phyloP scores from a whole-genome alignment of 2,113 vertebrate genomes.

The Pachypanchax playfairii region DNA sequence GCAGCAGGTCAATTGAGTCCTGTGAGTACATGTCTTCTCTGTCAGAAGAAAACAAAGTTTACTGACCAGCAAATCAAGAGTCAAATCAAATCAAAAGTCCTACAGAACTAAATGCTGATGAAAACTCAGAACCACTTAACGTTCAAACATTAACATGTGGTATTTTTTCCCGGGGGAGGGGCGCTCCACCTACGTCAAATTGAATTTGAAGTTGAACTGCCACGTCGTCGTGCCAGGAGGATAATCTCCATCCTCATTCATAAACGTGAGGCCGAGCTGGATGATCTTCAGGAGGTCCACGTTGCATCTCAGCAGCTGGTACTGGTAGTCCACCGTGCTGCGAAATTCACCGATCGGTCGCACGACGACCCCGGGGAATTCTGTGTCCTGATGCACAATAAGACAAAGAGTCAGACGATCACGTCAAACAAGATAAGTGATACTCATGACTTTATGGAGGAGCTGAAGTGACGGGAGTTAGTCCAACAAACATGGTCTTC shows the following conservation, averaged over 20 bases:
- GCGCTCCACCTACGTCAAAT: constrained; percentile 87
- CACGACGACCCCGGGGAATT: constrained; percentile 96
- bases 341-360: constrained; percentile 97
- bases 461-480: too few species aligned
- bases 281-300: constrained; percentile 98
- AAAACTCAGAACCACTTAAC: too few species aligned
- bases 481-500: too few species aligned
- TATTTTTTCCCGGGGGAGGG: too few species aligned
- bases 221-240: constrained; percentile 94
- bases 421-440: not conserved
- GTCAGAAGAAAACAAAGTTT: constrained; percentile 10
- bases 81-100: too few species aligned
- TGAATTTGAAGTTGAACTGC: constrained; percentile 99
- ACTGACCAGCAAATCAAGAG: too few species aligned
- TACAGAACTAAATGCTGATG: not conserved
- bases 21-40: constrained; percentile 99
- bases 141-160: too few species aligned
- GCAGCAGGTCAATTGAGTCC: constrained; percentile 96
- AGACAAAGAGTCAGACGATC: not conserved
- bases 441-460: not conserved
- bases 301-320: constrained; percentile 95
- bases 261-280: constrained; percentile 96
- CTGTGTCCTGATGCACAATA: constrained; percentile 86
- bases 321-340: constrained; percentile 97
- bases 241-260: constrained; percentile 95